phyloP scores from a whole-genome alignment of 2,797 vertebrate species.

The Luscinia megarhynchos region DNA sequence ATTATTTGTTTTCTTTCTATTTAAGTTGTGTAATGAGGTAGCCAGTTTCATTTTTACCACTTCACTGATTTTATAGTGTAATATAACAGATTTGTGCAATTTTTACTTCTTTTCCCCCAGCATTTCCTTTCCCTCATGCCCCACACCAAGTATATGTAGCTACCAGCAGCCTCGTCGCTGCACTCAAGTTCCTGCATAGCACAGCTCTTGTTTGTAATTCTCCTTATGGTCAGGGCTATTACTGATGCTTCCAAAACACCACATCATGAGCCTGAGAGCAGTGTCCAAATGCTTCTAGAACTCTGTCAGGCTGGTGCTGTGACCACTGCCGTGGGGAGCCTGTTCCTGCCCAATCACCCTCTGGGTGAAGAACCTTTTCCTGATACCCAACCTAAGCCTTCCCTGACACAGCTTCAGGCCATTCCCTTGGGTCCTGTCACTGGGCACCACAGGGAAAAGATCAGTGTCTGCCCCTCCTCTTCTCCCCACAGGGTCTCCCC shows the following conservation, averaged over 20 bases:
- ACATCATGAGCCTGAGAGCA: not conserved
- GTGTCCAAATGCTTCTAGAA: not conserved
- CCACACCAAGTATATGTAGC: not conserved
- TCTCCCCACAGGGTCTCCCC: accelerated
- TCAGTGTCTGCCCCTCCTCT: not conserved
- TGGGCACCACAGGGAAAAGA: not conserved
- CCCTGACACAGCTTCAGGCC: not conserved
- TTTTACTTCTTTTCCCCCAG: not conserved
- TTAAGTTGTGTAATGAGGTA: slow-evolving; percentile 29
- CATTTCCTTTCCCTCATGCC: not conserved
- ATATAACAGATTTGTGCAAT: not conserved
- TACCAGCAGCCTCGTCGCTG: not conserved
- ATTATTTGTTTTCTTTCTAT: slow-evolving; percentile 23
- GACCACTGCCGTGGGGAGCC: not conserved
- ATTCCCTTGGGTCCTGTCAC: not conserved
- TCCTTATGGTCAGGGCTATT: not conserved
- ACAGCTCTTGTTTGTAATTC: not conserved
- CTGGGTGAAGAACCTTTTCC: not conserved
- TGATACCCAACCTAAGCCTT: not conserved
- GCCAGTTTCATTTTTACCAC: not conserved
- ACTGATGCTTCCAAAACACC: not conserved
- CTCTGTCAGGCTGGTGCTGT: not conserved
- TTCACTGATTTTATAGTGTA: slow-evolving; percentile 3
- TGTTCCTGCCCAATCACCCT: not conserved
- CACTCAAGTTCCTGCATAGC: not conserved